These are phyloP conservation scores for Halcyon chelicuti DNA, from an alignment of 2,797 vertebrate species.

Conservation along the genomic window DNA sequence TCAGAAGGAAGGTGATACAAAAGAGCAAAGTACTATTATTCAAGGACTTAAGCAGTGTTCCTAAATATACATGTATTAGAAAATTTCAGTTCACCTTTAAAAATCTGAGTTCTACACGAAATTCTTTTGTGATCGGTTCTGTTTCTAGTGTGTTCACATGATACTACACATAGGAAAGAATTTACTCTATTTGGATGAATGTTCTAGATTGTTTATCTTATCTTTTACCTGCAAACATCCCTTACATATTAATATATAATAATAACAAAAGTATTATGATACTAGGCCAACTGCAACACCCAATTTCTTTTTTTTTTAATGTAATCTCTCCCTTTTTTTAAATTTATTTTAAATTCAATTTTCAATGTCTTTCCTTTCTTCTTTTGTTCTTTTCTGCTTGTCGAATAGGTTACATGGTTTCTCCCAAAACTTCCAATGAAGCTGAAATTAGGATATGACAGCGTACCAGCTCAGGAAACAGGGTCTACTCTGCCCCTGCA, in stretches of 20 bases:
- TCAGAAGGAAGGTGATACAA: not conserved
- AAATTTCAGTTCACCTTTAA: not conserved
- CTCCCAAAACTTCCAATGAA: not conserved
- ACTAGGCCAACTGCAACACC: not conserved
- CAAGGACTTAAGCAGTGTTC: not conserved
- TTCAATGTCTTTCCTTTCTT: not conserved
- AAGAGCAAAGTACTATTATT: not conserved
- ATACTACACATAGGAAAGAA: not conserved
- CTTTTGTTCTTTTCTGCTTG: not conserved
- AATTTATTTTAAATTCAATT: not conserved
- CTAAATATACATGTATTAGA: not conserved
- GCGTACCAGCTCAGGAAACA: not conserved
- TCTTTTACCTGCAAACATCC: conserved; percentile 10
- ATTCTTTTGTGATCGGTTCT: not conserved
- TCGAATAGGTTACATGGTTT: not conserved
- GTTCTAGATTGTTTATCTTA: conserved; percentile 28
- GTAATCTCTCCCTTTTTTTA: not conserved
- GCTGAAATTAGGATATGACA: not conserved
- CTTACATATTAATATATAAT: conserved; percentile 29
- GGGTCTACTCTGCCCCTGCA: not conserved
- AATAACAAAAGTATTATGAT: not conserved
- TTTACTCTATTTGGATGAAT: conserved; percentile 37
- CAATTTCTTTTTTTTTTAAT: not conserved
- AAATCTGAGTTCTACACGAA: not conserved
- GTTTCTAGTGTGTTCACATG: not conserved